Percentiles rank a stretch among this genome's conserved stretches.
phyloP scores from a whole-genome alignment of 2,888 invertebrate genomes.

The Drosophila quinaria region DNA sequence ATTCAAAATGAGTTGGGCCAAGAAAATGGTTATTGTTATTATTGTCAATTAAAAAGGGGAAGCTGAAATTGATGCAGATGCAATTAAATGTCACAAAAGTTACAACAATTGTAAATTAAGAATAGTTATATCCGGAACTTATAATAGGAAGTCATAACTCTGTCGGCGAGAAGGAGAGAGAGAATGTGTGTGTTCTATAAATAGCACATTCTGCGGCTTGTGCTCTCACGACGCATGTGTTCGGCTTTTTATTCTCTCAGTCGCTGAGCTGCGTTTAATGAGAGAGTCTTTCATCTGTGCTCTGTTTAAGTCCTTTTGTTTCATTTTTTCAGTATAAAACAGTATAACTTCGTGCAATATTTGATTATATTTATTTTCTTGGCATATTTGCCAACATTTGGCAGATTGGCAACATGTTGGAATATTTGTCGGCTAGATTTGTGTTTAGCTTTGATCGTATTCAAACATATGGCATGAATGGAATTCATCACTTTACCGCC shows the following conservation, averaged over 20 bases:
- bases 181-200: too few species aligned
- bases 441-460: conserved; percentile 41
- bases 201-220: too few species aligned
- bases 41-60: conserved; percentile 36
- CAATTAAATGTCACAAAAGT: conserved; percentile 5
- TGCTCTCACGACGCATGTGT: too few species aligned
- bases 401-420: conserved; percentile 2
- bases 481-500: conserved; percentile 37
- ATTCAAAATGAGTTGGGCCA: conserved; percentile 18
- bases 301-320: too few species aligned
- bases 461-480: conserved; percentile 10
- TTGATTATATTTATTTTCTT: not conserved
- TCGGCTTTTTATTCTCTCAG: too few species aligned
- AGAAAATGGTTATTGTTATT: conserved; percentile 34
- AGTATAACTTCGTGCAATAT: too few species aligned
- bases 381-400: conserved; percentile 1
- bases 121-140: not conserved
- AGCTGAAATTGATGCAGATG: conserved; percentile 6
- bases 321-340: too few species aligned
- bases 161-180: too few species aligned
- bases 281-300: too few species aligned
- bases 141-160: too few species aligned
- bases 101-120: conserved; percentile 10
- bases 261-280: too few species aligned
- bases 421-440: conserved; percentile 11